Evolutionary conservation across 2,797 vertebrate species (phyloP), one percentile per base, ranked within the genome.

Genomic region (Onychomys leucogaster): DNA sequence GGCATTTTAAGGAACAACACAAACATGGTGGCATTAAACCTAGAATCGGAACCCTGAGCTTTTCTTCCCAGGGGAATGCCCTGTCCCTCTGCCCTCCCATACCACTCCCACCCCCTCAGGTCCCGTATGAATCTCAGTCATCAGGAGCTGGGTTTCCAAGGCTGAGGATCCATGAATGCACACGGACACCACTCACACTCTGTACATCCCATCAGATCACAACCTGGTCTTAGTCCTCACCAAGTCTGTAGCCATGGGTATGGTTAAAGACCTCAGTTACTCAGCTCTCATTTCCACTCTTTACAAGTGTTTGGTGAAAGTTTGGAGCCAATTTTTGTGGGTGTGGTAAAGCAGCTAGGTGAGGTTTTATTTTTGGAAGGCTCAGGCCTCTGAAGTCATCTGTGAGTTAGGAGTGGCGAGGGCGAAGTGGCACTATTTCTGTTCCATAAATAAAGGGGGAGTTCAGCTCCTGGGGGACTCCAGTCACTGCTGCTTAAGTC

Each of bases 361-460:
- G 81, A 89, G 43, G 73, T 63, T 96, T 83, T 97, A 96, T 94
- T 97, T 97, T 96, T 95, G 96, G 97, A 89, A 97, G 91, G 46
- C 34, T 41, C 84, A 89, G 94, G 76, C 65, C 89, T 97, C 94
- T 97, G 96, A 97, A 89, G 94, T 97, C 97, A 96, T 90, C 46
- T 19, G n/a, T 9, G 73, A 96, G 46, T 55, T 57, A 63, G 57
- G n/a, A 63, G 94, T 0, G 0, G 75, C 3, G 16, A 76, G 71
- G 94, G 49, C 2, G 21, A 82, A 95, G 95, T 0, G 0, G 61
- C 6, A 77, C 29, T 71, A 63, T 88, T 94, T 69, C 78, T 41
- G 37, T 41, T 94, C 84, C 92, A 71, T 73, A 91, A 92, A 94
- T 94, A 83, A 95, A 93, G 81, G 59, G 84, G 69, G 87, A 75